Percentiles rank a stretch among this genome's conserved stretches.
These are phyloP conservation scores for Brassicogethes aeneus DNA, from an alignment of 2,888 invertebrate species.

Conservation along the genomic window DNA sequence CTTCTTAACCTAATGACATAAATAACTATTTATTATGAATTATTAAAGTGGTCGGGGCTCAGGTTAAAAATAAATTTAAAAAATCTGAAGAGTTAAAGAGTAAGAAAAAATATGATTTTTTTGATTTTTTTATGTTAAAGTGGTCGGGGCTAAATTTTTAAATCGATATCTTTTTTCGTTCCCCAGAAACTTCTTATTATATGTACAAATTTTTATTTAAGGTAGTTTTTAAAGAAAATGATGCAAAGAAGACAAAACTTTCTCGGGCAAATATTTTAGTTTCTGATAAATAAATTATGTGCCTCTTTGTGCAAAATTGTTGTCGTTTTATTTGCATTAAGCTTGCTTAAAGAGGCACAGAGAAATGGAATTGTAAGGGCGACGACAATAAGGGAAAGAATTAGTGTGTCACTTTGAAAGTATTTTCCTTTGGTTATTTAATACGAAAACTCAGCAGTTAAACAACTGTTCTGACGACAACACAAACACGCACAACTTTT, in stretches of 20 bases:
- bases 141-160: too few species aligned
- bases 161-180: too few species aligned
- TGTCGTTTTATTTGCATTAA: constrained; percentile 2
- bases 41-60: too few species aligned
- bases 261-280: constrained; percentile 1
- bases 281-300: neutral
- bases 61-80: too few species aligned
- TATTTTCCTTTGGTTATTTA: neutral
- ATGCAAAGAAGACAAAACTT: constrained; percentile 1
- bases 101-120: too few species aligned
- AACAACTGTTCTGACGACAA: neutral
- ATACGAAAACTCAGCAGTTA: constrained; percentile 1
- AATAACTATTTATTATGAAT: too few species aligned
- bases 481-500: constrained; percentile 1
- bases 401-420: constrained; percentile 1
- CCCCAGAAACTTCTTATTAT: too few species aligned
- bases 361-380: neutral
- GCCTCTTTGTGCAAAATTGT: neutral
- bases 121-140: too few species aligned
- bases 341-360: constrained; percentile 1
- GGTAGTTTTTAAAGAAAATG: too few species aligned
- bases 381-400: neutral
- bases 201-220: too few species aligned
- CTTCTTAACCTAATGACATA: too few species aligned
- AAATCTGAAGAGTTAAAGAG: too few species aligned